A percentile compares a stretch with the other conserved stretches of the same genome.
phyloP scores from a whole-genome alignment of 2,113 vertebrate species.

The Dipodomys stephensi region DNA sequence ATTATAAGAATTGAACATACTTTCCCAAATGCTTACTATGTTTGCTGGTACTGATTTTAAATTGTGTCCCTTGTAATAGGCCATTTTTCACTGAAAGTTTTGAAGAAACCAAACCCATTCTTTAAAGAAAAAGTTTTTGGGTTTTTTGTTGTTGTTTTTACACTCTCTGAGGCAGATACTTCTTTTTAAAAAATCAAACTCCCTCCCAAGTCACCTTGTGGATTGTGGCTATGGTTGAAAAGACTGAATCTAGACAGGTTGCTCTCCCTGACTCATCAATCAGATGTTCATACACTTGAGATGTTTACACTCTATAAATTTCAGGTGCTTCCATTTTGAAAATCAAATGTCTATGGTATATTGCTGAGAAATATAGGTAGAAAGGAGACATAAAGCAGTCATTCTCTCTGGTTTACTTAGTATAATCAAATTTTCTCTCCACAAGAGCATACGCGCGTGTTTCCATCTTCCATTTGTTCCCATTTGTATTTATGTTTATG shows the following conservation, averaged over 20 bases:
- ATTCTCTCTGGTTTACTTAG: slow-evolving; percentile 54
- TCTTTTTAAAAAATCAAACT: slow-evolving; percentile 10
- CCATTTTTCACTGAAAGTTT: not conserved
- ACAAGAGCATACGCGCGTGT: not conserved
- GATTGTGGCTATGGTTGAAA: not conserved
- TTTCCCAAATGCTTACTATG: not conserved
- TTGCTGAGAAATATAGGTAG: not conserved
- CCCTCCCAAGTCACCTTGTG: not conserved
- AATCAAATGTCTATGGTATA: slow-evolving; percentile 63
- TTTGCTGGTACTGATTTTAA: not conserved
- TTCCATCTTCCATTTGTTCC: slow-evolving; percentile 5
- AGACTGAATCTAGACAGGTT: not conserved
- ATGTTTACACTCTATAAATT: slow-evolving; percentile 49
- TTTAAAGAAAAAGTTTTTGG: not conserved
- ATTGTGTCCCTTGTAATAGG: not conserved
- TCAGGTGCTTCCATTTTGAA: slow-evolving; percentile 54
- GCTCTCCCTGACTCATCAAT: slow-evolving; percentile 37
- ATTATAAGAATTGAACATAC: not conserved
- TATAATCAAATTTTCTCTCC: slow-evolving; percentile 63
- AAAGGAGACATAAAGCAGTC: slow-evolving; percentile 8
- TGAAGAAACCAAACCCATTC: not conserved
- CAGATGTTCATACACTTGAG: slow-evolving; percentile 52
- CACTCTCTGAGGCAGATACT: not conserved
- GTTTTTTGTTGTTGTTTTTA: not conserved
- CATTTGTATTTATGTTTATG: slow-evolving; percentile 42